phyloP scores from a whole-genome alignment of 2,797 vertebrate genomes.

The Peromyscus eremicus region DNA sequence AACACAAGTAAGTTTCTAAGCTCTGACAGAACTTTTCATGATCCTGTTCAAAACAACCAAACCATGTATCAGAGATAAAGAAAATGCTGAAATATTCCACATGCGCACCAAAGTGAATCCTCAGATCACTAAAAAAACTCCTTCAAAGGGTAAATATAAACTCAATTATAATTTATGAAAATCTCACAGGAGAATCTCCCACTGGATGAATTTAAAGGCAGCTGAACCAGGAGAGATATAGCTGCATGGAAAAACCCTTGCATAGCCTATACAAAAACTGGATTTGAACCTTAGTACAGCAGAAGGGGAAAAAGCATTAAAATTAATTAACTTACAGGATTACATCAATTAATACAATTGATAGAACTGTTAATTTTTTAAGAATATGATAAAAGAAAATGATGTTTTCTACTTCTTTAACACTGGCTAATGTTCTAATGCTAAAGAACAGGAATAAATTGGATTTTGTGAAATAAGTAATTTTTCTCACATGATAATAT shows the following conservation, averaged over 20 bases:
- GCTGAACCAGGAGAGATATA: not conserved
- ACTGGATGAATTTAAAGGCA: slow-evolving; percentile 18
- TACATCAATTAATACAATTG: not conserved
- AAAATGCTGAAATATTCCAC: slow-evolving; percentile 20
- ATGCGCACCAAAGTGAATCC: slow-evolving; percentile 41
- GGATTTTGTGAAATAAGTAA: slow-evolving; percentile 64
- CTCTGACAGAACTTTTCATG: slow-evolving; percentile 28
- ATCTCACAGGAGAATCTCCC: not conserved
- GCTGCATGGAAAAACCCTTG: not conserved
- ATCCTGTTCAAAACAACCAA: not conserved
- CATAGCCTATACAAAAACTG: not conserved
- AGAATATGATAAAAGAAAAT: slow-evolving; percentile 40
- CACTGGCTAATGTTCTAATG: slow-evolving; percentile 38
- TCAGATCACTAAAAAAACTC: slow-evolving; percentile 21
- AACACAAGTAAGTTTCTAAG: not conserved
- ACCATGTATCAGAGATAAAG: not conserved
- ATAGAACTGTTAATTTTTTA: slow-evolving; percentile 46
- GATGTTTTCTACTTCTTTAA: slow-evolving; percentile 62
- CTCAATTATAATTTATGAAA: slow-evolving; percentile 23
- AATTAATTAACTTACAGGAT: slow-evolving; percentile 42
- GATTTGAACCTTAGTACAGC: not conserved
- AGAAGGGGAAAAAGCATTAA: not conserved
- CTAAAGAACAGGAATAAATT: slow-evolving; percentile 65
- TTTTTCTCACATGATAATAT: slow-evolving; percentile 64
- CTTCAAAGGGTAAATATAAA: slow-evolving; percentile 53